These are phyloP conservation scores for Melanocharis versteri DNA, from an alignment of 2,113 vertebrate species.

Conservation along the genomic window DNA sequence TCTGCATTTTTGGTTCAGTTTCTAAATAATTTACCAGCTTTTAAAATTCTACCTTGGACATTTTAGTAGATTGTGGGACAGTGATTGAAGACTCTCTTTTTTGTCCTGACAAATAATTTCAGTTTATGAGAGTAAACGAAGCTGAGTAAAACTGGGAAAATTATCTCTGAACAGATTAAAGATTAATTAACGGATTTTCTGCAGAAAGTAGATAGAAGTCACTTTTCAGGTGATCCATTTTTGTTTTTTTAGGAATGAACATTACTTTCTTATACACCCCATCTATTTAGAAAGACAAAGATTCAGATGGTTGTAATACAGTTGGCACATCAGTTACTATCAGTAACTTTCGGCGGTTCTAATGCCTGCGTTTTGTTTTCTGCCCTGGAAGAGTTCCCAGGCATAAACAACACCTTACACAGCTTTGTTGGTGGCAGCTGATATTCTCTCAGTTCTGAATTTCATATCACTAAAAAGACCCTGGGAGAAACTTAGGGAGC, in stretches of 20 bases:
- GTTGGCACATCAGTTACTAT: neutral
- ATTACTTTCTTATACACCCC: neutral
- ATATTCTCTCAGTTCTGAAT: constrained; percentile 32
- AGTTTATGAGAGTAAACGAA: neutral
- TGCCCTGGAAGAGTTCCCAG: neutral
- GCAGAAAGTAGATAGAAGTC: neutral
- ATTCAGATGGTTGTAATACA: neutral
- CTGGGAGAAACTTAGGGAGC: neutral
- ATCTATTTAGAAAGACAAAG: neutral
- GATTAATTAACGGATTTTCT: neutral
- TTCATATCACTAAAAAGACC: neutral
- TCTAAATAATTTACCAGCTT: neutral
- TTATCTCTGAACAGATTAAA: neutral
- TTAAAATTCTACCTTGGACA: neutral
- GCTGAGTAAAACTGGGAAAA: neutral
- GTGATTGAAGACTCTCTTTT: neutral
- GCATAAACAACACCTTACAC: neutral
- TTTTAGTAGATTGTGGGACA: neutral
- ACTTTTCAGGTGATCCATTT: neutral
- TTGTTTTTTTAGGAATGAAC: neutral
- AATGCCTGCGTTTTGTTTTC: constrained; percentile 5
- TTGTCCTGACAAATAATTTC: neutral
- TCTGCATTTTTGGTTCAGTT: neutral
- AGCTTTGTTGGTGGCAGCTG: neutral
- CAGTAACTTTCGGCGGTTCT: neutral